Percentiles rank a stretch among this genome's conserved stretches.
phyloP scores from a whole-genome alignment of 1,140 invertebrate genomes.

The Sycophaga agraensis region DNA sequence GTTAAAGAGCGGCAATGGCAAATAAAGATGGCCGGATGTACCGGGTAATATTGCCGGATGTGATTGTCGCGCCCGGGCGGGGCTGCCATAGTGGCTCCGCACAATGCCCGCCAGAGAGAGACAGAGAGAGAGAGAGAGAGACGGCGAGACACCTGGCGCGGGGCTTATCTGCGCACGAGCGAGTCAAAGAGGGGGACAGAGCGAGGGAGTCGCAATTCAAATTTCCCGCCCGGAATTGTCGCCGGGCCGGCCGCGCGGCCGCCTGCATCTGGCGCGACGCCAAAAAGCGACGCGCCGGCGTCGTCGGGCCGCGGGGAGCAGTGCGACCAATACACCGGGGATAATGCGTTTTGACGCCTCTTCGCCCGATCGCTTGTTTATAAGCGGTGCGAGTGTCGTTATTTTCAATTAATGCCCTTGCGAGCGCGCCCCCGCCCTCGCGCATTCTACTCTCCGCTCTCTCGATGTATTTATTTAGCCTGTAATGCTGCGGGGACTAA shows the following conservation, averaged over 20 bases:
- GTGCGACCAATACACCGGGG: background rate
- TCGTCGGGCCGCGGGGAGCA: too few relatives aligned
- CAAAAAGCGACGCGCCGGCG: background rate
- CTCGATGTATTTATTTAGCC: too few relatives aligned
- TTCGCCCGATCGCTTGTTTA: background rate
- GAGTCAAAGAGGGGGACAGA: too few relatives aligned
- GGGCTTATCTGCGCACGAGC: too few relatives aligned
- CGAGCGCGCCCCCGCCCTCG: too few relatives aligned
- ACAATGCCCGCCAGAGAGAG: too few relatives aligned
- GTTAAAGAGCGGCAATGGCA: background rate
- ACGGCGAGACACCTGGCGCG: too few relatives aligned
- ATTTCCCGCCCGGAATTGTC: conserved; percentile 15
- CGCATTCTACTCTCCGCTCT: too few relatives aligned
- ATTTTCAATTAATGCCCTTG: conserved; percentile 22
- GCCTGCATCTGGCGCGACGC: background rate
- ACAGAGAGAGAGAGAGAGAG: too few relatives aligned
- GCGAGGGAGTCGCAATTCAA: conserved; percentile 1
- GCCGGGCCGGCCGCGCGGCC: background rate
- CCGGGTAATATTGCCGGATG: conserved; percentile 5
- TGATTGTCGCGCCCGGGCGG: conserved; percentile 8
- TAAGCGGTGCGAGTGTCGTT: background rate
- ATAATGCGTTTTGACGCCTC: conserved; percentile 13
- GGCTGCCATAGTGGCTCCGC: too few relatives aligned
- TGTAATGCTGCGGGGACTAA: too few relatives aligned
- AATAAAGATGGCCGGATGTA: conserved; percentile 16